Percentiles rank a stretch among this genome's conserved stretches.
These are phyloP conservation scores for Drosophila multiciliata DNA, from an alignment of 2,888 invertebrate species.

Conservation along the genomic window DNA sequence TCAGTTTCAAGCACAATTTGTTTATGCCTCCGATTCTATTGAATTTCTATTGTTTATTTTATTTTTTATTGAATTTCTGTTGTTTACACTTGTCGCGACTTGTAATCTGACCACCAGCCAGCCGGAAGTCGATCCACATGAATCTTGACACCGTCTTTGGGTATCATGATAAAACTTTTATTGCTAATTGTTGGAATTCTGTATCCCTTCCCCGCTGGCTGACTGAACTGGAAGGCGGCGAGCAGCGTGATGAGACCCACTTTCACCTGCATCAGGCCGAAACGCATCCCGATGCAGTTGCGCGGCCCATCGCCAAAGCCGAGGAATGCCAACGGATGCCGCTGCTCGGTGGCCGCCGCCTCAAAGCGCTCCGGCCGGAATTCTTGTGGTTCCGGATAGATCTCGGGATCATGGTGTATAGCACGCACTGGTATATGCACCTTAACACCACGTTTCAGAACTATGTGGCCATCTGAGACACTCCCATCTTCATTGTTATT, in stretches of 20 bases:
- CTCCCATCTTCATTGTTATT: slow-evolving; percentile 44
- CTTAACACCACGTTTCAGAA: slow-evolving; percentile 79
- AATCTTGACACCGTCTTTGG: slow-evolving; percentile 56
- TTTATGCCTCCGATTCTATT: slow-evolving; percentile 28
- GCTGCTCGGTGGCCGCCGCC: slow-evolving; percentile 65
- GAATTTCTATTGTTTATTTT: slow-evolving; percentile 34
- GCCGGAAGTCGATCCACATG: slow-evolving; percentile 43
- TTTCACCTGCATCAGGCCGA: slow-evolving; percentile 79
- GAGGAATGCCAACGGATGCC: slow-evolving; percentile 81
- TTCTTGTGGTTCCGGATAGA: slow-evolving; percentile 84
- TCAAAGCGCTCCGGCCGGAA: slow-evolving; percentile 85
- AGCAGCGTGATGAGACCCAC: slow-evolving; percentile 75
- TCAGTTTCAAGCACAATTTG: slow-evolving; percentile 25
- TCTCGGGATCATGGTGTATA: slow-evolving; percentile 85
- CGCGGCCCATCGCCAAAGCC: slow-evolving; percentile 84
- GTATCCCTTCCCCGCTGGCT: slow-evolving; percentile 29
- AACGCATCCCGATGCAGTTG: slow-evolving; percentile 81
- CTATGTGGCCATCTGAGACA: slow-evolving; percentile 34
- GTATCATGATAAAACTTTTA: slow-evolving; percentile 38
- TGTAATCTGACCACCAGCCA: slow-evolving; percentile 12
- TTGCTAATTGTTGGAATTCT: slow-evolving; percentile 46
- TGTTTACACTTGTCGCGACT: slow-evolving; percentile 59
- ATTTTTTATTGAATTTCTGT: slow-evolving; percentile 9
- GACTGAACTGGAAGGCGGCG: slow-evolving; percentile 29
- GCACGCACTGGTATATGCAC: slow-evolving; percentile 82